Conservation (phyloP, 2,113 vertebrate species). For the Vanacampus margaritifer region DNA sequence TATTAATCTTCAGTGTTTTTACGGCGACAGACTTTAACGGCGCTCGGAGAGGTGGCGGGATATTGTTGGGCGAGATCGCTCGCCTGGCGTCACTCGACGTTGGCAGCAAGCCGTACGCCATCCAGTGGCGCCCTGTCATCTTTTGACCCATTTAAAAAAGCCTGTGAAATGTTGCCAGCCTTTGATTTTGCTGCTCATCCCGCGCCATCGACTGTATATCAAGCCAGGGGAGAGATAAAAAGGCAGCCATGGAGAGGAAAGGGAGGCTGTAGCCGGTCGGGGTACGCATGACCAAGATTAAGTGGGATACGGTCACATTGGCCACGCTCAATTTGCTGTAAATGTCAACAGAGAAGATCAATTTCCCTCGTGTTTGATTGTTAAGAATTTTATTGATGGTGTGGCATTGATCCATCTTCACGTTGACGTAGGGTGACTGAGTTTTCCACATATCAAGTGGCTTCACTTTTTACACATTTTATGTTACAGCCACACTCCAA, state of each 20-base stretch:
- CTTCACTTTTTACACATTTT: background rate
- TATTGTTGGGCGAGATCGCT: background rate
- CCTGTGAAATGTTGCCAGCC: constrained; percentile 53
- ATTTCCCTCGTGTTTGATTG: constrained; percentile 1
- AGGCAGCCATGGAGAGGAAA: constrained; percentile 22
- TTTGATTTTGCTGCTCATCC: constrained; percentile 47
- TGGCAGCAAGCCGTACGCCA: constrained; percentile 5
- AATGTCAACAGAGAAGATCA: constrained; percentile 49
- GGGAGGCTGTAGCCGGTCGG: constrained; percentile 11
- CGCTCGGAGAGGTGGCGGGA: background rate
- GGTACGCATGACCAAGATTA: constrained; percentile 36
- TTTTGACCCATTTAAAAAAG: constrained; percentile 58
- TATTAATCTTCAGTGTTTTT: constrained; percentile 24
- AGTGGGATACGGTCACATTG: constrained; percentile 28
- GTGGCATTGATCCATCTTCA: background rate
- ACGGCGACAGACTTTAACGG: background rate
- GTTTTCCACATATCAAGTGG: background rate
- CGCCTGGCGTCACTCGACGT: background rate
- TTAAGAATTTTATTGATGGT: constrained; percentile 2
- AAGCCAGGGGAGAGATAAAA: constrained; percentile 34
- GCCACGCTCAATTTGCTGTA: constrained; percentile 30
- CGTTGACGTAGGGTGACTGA: background rate
- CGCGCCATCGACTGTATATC: constrained; percentile 29
- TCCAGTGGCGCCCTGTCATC: constrained; percentile 35
- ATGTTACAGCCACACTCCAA: background rate